Evolutionary conservation across 1,140 invertebrate genomes (phyloP).

Genomic region (Drosophila oshimai): DNA sequence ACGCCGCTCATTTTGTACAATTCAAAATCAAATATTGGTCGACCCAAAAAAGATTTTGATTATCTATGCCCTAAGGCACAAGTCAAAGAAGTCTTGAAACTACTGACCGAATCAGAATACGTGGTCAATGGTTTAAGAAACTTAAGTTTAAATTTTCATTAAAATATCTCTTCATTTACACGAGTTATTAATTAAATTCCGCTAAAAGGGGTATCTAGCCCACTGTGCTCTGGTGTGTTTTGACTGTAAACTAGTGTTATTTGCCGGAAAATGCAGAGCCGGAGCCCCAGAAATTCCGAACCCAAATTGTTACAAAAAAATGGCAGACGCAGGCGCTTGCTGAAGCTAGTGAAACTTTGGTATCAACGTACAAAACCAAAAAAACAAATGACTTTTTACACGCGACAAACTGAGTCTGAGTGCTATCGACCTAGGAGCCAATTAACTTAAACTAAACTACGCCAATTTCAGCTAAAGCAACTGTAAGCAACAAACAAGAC

Average conservation of each 20-base stretch:
- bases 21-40: no score
- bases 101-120: no score
- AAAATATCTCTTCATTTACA: no score
- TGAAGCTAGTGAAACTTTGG: constrained; percentile 55
- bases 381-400: constrained; percentile 66
- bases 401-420: constrained; percentile 35
- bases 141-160: no score
- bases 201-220: no score
- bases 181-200: no score
- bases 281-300: constrained; percentile 11
- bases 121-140: no score
- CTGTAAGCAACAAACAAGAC: constrained; percentile 57
- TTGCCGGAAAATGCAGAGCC: constrained; percentile 11
- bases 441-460: constrained; percentile 31
- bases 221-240: no score
- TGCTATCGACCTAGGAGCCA: constrained; percentile 17
- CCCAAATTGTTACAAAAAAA: constrained; percentile 28
- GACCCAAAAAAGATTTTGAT: no score
- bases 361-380: constrained; percentile 65
- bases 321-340: constrained; percentile 55
- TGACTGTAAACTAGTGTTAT: constrained; percentile 29
- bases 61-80: no score
- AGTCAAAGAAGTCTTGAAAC: no score
- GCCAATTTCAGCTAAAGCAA: constrained; percentile 65
- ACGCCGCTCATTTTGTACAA: no score